A percentile compares a stretch with the other conserved stretches of the same genome.
These are phyloP conservation scores for Artibeus lituratus DNA, from an alignment of 2,797 vertebrate species.

Conservation along the genomic window DNA sequence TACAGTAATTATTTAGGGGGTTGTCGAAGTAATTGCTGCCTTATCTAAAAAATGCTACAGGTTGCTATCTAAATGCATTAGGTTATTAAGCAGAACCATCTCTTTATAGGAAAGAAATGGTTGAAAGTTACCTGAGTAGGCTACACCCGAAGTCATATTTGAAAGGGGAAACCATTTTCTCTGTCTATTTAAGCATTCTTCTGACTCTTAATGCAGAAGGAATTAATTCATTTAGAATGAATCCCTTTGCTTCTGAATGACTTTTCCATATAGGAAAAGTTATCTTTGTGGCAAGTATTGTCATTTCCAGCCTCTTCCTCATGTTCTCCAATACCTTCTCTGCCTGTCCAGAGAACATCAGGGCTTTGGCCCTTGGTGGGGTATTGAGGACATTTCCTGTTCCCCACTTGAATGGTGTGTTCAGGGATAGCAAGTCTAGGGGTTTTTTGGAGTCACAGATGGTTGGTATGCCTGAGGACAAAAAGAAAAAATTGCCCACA, in stretches of 20 bases:
- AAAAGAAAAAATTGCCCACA: background rate
- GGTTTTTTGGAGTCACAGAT: background rate
- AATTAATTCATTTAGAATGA: background rate
- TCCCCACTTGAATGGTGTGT: background rate
- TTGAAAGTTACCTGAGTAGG: background rate
- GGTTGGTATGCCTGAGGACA: background rate
- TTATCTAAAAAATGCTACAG: background rate
- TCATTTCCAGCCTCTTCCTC: background rate
- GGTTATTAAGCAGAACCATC: background rate
- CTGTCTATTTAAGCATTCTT: background rate
- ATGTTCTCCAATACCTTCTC: background rate
- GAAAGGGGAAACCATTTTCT: background rate
- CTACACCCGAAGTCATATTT: background rate
- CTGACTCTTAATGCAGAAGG: background rate
- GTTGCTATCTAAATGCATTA: background rate
- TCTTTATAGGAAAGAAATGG: background rate
- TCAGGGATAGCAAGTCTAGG: background rate
- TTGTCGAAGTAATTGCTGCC: background rate
- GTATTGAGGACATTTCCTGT: background rate
- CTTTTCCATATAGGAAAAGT: background rate
- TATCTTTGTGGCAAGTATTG: background rate
- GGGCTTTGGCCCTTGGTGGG: background rate
- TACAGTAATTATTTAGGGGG: background rate
- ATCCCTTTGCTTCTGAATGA: background rate
- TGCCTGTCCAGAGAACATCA: background rate